Evolutionary conservation across 1,140 invertebrate species (phyloP), one percentile per base, ranked within the genome.

Genomic region (Argopecten irradians): DNA sequence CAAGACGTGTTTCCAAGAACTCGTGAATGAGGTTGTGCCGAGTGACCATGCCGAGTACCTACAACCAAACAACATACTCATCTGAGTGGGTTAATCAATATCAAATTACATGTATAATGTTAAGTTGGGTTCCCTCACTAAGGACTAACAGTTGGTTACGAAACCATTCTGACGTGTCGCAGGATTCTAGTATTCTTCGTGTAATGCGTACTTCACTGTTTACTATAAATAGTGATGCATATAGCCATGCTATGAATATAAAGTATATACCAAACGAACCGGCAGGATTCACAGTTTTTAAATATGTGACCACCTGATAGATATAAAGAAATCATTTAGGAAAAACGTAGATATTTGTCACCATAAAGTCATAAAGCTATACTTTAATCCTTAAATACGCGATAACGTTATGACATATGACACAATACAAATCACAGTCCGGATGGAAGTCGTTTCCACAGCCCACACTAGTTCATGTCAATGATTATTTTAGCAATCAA

Each of bases 21-120:
- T 93, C 91, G 46, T 93, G 92, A 13, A 91, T 94, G 19, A 94
- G 88, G 86, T 94, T 94, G 39, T 94, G 93, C 55, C 93, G 87
- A 16, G 93, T 94, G 32, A 94, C 91, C 41, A 94, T 92, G 28
- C 92, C 93, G 11, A 89, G 86, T 14, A 94, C 85, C 92, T 94
- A 89, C 36, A 91, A 92, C 22, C n/a, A 88, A 85, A 34, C 2
- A 82, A 36, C 7, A 39, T 0, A 36, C 34, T n/a, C 35, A 33
- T 82, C 14, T 46, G 13, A 32, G 34, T 36, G 11, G n/a, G 22
- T 16, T 34, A 22, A 55, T 7, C 0, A 9, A 16, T 3, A 41
- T 16, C 13, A 28, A n/a, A n/a, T 35, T 9, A 16, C 28, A 32
- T 16, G 22, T 36, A 34, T 41, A 22, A 22, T 13, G 7, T 35